Base-by-base conservation (phyloP, 2,797 vertebrate species). In the Phoebastria nigripes region DNA sequence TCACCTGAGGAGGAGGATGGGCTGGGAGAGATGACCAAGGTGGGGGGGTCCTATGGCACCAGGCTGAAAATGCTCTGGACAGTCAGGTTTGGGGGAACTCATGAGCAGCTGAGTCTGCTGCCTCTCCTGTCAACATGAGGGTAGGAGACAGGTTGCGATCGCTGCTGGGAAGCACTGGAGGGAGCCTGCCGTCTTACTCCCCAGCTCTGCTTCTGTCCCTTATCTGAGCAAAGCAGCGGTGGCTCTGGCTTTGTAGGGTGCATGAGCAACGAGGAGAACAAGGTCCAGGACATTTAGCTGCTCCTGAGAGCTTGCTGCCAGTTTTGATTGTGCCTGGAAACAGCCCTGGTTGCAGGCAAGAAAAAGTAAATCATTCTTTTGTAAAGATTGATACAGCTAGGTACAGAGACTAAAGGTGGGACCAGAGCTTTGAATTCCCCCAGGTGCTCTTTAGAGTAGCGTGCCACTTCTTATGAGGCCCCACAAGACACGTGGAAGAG, bases 11-110 rank as follows among this genome's bases (percentile, higher is more conserved):
- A 12, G 20, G 29, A 90, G n/a, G 11, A 15, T 55, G 18, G 20
- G 10, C 29, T 82, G 24, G 6, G 3, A 1, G 2, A 8, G 7
- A 58, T 42, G 37, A 22, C 8, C 44, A 47, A 6, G 18, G 4
- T 18, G 0, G 25, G 10, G 4, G 6, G 4, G 5, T 63, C 17
- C 44, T 59, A 4, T 7, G 22, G 61, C 47, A 92, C 14, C 18
- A 33, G 41, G n/a, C 12, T 14, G 51, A 62, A 76, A 42, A 21
- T 28, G 11, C n/a, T 69, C 14, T 8, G 15, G 15, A 72, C 11
- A 33, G 24, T 49, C 12, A 24, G 17, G 11, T 69, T 42, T 3
- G 1, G 37, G 28, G 26, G 21, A 79, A 80, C 15, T 58, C 29
- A 14, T 7, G 20, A 63, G 35, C 11, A 49, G 20, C 25, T 22